Evolutionary conservation across 2,888 invertebrate genomes (phyloP).

Genomic region (Pammene fasciana): DNA sequence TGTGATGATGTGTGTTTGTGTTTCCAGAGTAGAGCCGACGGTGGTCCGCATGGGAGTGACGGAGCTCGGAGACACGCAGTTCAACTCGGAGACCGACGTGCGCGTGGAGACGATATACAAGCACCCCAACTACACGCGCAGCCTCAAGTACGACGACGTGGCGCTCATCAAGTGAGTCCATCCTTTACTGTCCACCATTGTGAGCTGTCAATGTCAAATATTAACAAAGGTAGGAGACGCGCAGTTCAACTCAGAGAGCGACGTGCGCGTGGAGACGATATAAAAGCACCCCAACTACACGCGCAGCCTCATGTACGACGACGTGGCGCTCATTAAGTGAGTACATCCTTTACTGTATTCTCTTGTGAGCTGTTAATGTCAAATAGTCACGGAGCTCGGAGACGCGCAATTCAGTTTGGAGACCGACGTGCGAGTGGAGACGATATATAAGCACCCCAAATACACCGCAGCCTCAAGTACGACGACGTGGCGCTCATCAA

Average conservation of each 20-base stretch:
- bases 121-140: conserved; percentile 65
- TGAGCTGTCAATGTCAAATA: no score
- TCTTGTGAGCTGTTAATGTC: no score
- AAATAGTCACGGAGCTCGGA: conserved; percentile 59
- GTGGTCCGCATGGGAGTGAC: conserved; percentile 68
- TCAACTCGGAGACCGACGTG: conserved; percentile 60
- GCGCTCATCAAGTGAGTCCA: conserved; percentile 67
- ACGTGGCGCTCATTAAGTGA: conserved; percentile 72
- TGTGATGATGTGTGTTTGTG: no score
- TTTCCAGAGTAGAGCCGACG: conserved; percentile 58
- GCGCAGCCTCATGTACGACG: conserved; percentile 69
- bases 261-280: conserved; percentile 59
- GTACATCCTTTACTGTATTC: neutral
- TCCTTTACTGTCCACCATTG: no score
- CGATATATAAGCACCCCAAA: no score
- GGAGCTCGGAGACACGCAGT: conserved; percentile 56
- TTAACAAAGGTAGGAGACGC: conserved; percentile 60
- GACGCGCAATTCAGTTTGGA: conserved; percentile 52
- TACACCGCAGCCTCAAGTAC: no score
- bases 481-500: conserved; percentile 73
- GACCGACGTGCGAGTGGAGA: conserved; percentile 63
- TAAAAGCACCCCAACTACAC: conserved; percentile 65
- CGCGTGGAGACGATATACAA: conserved; percentile 57
- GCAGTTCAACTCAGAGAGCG: conserved; percentile 57
- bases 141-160: conserved; percentile 72